Evolutionary conservation across 2,888 invertebrate genomes (phyloP), one percentile per base, ranked within the genome.

Genomic region (Papilio gigon): DNA sequence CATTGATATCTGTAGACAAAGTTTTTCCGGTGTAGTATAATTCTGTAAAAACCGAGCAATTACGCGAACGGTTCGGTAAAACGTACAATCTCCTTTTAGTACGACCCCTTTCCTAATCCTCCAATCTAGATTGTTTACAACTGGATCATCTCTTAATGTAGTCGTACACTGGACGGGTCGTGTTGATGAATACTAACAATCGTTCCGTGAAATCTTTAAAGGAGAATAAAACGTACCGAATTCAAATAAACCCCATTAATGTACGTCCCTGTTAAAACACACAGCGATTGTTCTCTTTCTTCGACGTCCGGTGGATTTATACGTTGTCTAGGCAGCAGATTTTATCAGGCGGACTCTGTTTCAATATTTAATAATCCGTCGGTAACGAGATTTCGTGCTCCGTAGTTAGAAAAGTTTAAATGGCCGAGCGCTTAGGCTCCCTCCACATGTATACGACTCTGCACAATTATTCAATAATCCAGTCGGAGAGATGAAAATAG

Each of bases 331-430:
- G 88, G 86, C 85, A 77, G 82, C 83, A 77, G 84, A 83, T 87
- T 88, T 87, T 82, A 88, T 88, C 87, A 82, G 85, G 77, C 83
- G 79, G 84, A 84, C 84, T 82, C 84, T 86, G 89, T 84, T 89
- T 88, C 89, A 90, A 90, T 91, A 90, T 92, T 92, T 89, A 90
- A 90, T 92, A 92, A 92, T 92, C 92, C 92, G 77, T 71, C 80
- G 78, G 84, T 92, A 92, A 92, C 92, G 89, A 92, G 90, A 82
- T 86, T 78, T 78, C 76, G 80, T 76, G 73, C 78, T 77, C 76
- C 72, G 78, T 76, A 77, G 84, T 85, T 81, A 84, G 86, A 87
- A 91, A 92, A 91, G 90, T 92, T 91, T 90, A 90, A 92, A 92
- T 90, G 88, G 85, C 82, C 83, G 81, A 80, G 77, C 80, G 74